A percentile compares a stretch with the other conserved stretches of the same genome.
Evolutionary conservation across 2,888 invertebrate species (phyloP).

Genomic region (Drosophila greeni): DNA sequence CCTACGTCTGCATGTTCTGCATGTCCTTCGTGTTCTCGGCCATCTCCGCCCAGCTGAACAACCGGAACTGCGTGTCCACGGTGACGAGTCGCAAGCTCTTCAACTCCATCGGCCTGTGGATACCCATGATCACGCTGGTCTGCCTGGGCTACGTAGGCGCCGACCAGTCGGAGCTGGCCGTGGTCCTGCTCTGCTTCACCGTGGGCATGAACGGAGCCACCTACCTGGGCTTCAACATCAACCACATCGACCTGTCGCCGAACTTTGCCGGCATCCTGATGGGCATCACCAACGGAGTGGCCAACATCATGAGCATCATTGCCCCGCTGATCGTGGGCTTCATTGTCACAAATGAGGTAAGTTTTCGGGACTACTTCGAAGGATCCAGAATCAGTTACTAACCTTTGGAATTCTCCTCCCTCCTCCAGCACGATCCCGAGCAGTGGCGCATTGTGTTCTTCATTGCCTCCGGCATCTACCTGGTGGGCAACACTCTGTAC

Average conservation of each 20-base stretch:
- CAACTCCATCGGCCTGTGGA: constrained; percentile 83
- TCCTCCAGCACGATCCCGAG: constrained; percentile 81
- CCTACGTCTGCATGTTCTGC: constrained; percentile 86
- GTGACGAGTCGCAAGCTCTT: constrained; percentile 80
- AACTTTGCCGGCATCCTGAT: constrained; percentile 90
- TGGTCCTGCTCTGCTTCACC: constrained; percentile 84
- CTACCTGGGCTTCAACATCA: constrained; percentile 88
- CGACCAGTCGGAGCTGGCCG: constrained; percentile 80
- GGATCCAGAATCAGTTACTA: background rate
- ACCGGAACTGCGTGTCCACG: constrained; percentile 71
- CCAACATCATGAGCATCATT: constrained; percentile 88
- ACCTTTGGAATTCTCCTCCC: constrained; percentile 13
- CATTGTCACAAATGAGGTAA: constrained; percentile 85
- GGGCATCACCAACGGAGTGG: constrained; percentile 89
- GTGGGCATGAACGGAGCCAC: constrained; percentile 88
- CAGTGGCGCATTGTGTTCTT: constrained; percentile 89
- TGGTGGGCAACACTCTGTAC: constrained; percentile 85
- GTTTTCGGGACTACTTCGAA: background rate
- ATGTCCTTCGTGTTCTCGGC: constrained; percentile 85
- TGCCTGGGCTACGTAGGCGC: constrained; percentile 81
- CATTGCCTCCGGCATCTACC: constrained; percentile 85
- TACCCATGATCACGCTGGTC: constrained; percentile 85
- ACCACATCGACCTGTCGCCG: constrained; percentile 91
- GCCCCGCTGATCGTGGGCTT: constrained; percentile 87
- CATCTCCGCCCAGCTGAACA: constrained; percentile 81